Conservation (phyloP, 37 sponge, comb jelly and placozoan genomes). For the Mnemiopsis leidyi region DNA sequence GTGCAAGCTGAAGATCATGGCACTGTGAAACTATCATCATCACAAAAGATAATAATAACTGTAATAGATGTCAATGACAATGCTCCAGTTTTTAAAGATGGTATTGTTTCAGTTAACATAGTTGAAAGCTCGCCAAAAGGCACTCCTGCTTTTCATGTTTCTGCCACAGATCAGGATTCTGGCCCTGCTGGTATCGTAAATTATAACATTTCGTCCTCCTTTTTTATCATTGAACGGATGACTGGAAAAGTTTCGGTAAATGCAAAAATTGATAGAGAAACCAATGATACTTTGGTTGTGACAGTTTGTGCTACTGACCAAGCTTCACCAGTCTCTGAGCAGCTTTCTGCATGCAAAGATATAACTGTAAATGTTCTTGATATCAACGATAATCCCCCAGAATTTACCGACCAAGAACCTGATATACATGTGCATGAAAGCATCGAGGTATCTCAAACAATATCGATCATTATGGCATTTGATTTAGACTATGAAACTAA, state of each 20-base stretch:
- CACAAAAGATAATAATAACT: neutral
- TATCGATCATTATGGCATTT: neutral
- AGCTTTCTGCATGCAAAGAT: constrained; percentile 3
- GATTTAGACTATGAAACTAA: constrained; percentile 5
- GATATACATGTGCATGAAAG: neutral
- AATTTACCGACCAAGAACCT: neutral
- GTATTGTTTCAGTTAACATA: neutral
- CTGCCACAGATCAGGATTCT: constrained; percentile 31
- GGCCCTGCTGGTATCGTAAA: constrained; percentile 46
- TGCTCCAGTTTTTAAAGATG: constrained; percentile 40
- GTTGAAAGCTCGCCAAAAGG: neutral
- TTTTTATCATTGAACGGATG: neutral
- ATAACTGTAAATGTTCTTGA: constrained; percentile 10
- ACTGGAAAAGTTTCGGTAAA: neutral
- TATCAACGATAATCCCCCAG: constrained; percentile 38
- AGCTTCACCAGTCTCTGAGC: constrained; percentile 54
- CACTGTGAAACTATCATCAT: neutral
- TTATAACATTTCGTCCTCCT: neutral
- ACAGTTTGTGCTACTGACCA: constrained; percentile 55
- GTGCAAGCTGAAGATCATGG: constrained; percentile 1
- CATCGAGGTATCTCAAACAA: neutral
- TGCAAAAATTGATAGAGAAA: constrained; percentile 11
- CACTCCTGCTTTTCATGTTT: neutral
- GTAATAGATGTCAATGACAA: constrained; percentile 62
- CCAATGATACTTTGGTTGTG: neutral